These are phyloP conservation scores for Grammomys surdaster DNA, from an alignment of 2,113 vertebrate species.

Conservation along the genomic window DNA sequence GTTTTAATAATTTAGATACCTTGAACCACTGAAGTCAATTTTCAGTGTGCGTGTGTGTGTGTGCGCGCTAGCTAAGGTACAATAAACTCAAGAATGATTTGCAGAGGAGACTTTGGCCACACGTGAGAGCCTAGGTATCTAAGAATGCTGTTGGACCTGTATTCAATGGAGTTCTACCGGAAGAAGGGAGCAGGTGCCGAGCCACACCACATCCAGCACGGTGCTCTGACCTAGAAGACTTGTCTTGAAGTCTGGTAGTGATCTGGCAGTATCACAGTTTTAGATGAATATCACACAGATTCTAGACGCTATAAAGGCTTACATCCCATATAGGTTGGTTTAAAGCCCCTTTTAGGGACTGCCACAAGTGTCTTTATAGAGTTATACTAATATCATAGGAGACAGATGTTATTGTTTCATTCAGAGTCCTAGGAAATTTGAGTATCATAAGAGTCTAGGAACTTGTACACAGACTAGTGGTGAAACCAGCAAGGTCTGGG, in stretches of 20 bases:
- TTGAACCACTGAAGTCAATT: neutral
- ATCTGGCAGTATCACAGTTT: neutral
- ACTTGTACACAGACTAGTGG: neutral
- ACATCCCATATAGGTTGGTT: neutral
- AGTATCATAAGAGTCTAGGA: neutral
- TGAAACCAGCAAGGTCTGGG: neutral
- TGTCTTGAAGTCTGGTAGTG: neutral
- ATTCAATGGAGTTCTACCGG: neutral
- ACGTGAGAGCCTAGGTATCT: neutral
- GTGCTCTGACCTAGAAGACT: neutral
- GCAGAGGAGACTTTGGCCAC: neutral
- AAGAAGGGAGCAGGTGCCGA: neutral
- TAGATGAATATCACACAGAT: neutral
- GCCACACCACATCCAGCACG: neutral
- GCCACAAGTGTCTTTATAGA: neutral
- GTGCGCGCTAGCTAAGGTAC: neutral
- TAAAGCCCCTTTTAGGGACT: neutral
- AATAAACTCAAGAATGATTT: constrained; percentile 24
- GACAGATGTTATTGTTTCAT: neutral
- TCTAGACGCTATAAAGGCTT: neutral
- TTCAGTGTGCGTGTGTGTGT: neutral
- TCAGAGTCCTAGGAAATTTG: constrained; percentile 13
- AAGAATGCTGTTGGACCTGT: neutral
- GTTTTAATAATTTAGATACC: neutral
- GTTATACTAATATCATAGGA: constrained; percentile 12